Conservation (phyloP, 1,140 invertebrate genomes). For the Caenorhabditis brenneri region DNA sequence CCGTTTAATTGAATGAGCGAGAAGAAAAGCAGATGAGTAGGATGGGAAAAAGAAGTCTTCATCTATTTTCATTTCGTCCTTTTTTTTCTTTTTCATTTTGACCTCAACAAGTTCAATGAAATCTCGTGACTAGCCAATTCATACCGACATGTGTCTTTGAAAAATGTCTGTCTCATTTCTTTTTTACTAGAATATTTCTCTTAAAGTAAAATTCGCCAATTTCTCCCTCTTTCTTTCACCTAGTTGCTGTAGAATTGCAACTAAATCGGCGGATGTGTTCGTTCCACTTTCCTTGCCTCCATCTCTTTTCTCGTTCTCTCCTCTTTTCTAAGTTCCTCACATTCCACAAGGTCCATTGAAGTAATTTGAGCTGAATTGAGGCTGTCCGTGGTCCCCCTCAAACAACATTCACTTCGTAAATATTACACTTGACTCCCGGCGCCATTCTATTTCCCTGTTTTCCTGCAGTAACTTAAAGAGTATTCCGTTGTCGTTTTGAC, state of each 20-base stretch:
- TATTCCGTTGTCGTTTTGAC: not conserved
- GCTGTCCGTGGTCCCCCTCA: not conserved
- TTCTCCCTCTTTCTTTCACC: not conserved
- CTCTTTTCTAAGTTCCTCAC: not conserved
- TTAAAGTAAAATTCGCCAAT: not conserved
- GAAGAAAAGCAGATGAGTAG: not conserved
- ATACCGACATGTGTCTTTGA: too few relatives aligned
- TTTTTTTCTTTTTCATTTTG: not conserved
- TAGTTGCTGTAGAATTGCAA: not conserved
- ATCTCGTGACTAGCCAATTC: not conserved
- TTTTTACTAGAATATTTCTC: not conserved
- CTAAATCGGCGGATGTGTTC: not conserved
- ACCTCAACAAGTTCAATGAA: not conserved
- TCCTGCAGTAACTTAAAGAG: not conserved
- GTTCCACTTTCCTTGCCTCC: not conserved
- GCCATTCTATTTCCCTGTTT: not conserved
- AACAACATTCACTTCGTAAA: not conserved
- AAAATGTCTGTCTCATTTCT: too few relatives aligned
- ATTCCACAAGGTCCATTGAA: not conserved
- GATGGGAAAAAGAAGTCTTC: not conserved
- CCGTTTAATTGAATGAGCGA: slow-evolving; percentile 23
- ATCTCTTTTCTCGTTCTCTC: not conserved
- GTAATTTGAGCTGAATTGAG: slow-evolving; percentile 32
- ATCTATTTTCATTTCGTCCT: not conserved
- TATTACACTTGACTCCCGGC: slow-evolving; percentile 15